Conservation (phyloP, 1,140 invertebrate species). For the Drosophila suzukii region DNA sequence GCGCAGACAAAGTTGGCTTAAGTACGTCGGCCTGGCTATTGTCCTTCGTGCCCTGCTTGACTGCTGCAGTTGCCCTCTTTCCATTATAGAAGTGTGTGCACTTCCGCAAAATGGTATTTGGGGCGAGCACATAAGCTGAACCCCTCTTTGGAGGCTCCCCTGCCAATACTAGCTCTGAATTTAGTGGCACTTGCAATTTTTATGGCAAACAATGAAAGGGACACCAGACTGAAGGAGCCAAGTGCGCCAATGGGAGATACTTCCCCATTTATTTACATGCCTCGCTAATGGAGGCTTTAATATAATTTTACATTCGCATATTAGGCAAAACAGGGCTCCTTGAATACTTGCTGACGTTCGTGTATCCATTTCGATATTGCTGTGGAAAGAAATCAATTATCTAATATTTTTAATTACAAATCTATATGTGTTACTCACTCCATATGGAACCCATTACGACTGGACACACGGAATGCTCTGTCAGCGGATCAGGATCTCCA, state of each 20-base stretch:
- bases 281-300: conserved; percentile 18
- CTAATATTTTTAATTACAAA: background rate
- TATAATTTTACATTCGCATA: conserved; percentile 5
- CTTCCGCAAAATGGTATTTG: conserved; percentile 79
- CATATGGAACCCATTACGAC: conserved; percentile 49
- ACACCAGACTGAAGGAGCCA: conserved; percentile 4
- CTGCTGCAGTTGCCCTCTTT: conserved; percentile 48
- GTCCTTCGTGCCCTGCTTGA: conserved; percentile 46
- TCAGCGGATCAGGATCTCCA: conserved; percentile 10
- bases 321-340: conserved; percentile 44
- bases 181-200: conserved; percentile 74
- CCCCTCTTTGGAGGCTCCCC: background rate
- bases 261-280: conserved; percentile 48
- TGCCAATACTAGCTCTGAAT: conserved; percentile 39
- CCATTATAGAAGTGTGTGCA: conserved; percentile 76
- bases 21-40: conserved; percentile 47
- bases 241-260: conserved; percentile 10
- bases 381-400: conserved; percentile 6
- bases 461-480: conserved; percentile 46
- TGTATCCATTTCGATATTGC: conserved; percentile 53
- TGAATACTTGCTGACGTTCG: conserved; percentile 12
- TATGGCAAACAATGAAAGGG: conserved; percentile 58
- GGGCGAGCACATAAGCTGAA: conserved; percentile 72
- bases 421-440: conserved; percentile 12
- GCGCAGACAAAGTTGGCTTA: conserved; percentile 46